These are phyloP conservation scores for Drosophila cardini DNA, from an alignment of 1,140 invertebrate genomes.

Conservation along the genomic window DNA sequence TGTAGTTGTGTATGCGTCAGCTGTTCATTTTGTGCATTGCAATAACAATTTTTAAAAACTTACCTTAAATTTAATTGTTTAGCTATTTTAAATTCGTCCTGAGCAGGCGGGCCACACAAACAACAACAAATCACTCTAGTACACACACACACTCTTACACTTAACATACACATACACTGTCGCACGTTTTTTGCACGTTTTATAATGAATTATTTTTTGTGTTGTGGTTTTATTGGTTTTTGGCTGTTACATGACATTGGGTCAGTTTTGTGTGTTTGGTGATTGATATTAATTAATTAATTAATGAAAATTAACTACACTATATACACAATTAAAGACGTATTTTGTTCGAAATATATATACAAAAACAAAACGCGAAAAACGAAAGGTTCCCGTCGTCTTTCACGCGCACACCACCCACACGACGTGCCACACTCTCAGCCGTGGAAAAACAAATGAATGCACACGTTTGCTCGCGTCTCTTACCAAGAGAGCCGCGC, in stretches of 20 bases:
- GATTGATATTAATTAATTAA: conserved; percentile 25
- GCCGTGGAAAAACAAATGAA: conserved; percentile 57
- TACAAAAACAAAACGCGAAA: conserved; percentile 78
- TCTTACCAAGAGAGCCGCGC: conserved; percentile 34
- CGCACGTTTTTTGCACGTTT: conserved; percentile 58
- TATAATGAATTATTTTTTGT: conserved; percentile 57
- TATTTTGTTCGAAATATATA: conserved; percentile 61
- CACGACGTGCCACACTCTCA: conserved; percentile 56
- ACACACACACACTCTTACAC: conserved; percentile 32
- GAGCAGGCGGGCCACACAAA: conserved; percentile 43
- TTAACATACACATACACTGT: conserved; percentile 37
- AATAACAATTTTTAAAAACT: conserved; percentile 40
- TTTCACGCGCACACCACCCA: conserved; percentile 60
- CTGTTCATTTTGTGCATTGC: conserved; percentile 49
- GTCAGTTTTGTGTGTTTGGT: conserved; percentile 5
- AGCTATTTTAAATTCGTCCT: conserved; percentile 65
- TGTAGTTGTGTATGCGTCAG: conserved; percentile 57
- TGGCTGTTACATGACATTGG: conserved; percentile 62
- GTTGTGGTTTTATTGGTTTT: conserved; percentile 52
- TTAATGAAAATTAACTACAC: conserved; percentile 56
- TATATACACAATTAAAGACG: conserved; percentile 63
- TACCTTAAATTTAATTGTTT: conserved; percentile 65
- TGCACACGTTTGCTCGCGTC: conserved; percentile 31
- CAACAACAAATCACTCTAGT: conserved; percentile 39
- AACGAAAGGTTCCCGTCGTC: conserved; percentile 58